phyloP scores from a whole-genome alignment of 2,888 invertebrate species.

The Drosophila rubida region DNA sequence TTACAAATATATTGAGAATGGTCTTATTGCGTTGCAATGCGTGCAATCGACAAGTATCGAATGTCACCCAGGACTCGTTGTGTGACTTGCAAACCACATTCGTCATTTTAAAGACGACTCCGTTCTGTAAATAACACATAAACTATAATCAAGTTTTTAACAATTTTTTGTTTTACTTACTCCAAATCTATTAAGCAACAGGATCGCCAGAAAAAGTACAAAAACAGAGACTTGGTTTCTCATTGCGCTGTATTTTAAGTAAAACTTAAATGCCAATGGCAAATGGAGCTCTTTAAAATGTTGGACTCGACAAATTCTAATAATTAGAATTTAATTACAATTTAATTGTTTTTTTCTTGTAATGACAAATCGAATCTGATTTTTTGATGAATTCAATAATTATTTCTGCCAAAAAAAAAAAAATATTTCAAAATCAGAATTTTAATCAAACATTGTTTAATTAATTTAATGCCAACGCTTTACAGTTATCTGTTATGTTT shows the following conservation, averaged over 20 bases:
- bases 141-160: not conserved
- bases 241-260: not conserved
- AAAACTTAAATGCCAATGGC: not conserved
- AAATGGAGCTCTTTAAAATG: not conserved
- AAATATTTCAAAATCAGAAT: too few species aligned
- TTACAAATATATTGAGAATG: not conserved
- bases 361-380: not conserved
- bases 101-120: slow-evolving; percentile 26
- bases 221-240: not conserved
- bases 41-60: slow-evolving; percentile 15
- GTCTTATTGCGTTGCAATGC: slow-evolving; percentile 29
- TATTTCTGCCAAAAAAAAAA: too few species aligned
- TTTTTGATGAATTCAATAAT: too few species aligned
- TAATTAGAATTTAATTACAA: not conserved
- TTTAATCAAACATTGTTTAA: too few species aligned
- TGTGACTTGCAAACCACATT: slow-evolving; percentile 26
- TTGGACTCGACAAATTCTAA: not conserved
- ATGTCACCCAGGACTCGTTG: slow-evolving; percentile 27
- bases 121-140: slow-evolving; percentile 11
- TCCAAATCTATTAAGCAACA: not conserved
- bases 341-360: not conserved
- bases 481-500: not conserved
- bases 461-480: not conserved
- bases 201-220: not conserved
- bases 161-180: not conserved